Conservation (phyloP, 2,888 invertebrate genomes). For the Cataglyphis livida region DNA sequence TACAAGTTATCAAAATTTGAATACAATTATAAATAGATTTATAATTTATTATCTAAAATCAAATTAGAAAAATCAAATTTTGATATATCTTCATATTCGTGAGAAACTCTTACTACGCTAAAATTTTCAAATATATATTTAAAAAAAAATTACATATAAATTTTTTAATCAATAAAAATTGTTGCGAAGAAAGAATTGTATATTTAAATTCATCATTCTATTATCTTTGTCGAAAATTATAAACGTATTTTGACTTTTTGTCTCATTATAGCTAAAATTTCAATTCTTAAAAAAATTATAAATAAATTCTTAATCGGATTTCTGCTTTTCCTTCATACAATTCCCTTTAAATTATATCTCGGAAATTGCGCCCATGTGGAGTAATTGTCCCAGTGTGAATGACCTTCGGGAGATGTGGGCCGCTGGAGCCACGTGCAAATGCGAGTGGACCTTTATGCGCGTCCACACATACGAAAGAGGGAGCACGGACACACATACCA, state of each 20-base stretch:
- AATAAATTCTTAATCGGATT: background rate
- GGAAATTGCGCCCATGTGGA: background rate
- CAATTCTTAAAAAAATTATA: background rate
- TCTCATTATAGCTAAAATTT: background rate
- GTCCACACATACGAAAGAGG: slow-evolving; percentile 18
- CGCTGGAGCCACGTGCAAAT: slow-evolving; percentile 53
- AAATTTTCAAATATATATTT: background rate
- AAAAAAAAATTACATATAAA: background rate
- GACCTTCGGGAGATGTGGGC: slow-evolving; percentile 40
- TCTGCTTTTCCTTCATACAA: background rate
- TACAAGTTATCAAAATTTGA: background rate
- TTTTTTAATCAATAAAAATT: background rate
- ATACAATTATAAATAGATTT: background rate
- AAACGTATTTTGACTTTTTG: background rate
- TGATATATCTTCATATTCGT: background rate
- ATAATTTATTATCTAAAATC: background rate
- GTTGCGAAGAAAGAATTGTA: background rate
- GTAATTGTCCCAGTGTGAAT: slow-evolving; percentile 33
- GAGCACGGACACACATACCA: background rate
- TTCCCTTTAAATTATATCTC: background rate
- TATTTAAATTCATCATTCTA: background rate
- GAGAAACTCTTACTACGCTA: background rate
- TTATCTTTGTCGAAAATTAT: background rate
- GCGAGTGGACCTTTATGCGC: slow-evolving; percentile 31
- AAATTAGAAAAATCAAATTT: background rate